phyloP scores from a whole-genome alignment of 2,888 invertebrate species.

The Nasonia oneida region DNA sequence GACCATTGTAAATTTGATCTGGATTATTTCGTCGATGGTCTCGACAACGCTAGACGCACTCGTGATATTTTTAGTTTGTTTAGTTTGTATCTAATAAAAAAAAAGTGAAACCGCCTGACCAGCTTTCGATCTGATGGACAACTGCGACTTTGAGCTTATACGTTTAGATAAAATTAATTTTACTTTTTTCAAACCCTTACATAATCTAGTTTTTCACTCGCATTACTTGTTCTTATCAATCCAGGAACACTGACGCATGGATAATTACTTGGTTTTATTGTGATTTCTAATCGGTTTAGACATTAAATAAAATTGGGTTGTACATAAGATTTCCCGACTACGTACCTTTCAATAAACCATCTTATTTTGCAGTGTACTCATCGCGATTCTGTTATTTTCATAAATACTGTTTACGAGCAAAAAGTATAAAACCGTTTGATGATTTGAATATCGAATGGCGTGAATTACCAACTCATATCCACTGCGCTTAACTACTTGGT shows the following conservation, averaged over 20 bases:
- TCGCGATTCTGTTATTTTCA: neutral
- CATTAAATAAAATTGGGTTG: neutral
- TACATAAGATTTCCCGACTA: neutral
- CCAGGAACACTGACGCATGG: neutral
- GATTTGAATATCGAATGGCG: constrained; percentile 19
- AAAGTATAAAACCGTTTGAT: constrained; percentile 6
- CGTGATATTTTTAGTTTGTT: neutral
- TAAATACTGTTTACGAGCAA: constrained; percentile 22
- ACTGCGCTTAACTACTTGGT: constrained; percentile 22
- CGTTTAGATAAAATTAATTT: neutral
- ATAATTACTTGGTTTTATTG: neutral
- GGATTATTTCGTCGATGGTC: neutral
- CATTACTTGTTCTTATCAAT: too few relatives aligned
- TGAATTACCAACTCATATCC: neutral
- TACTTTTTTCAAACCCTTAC: neutral
- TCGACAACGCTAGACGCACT: neutral
- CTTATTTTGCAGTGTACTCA: neutral
- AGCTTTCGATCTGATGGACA: neutral
- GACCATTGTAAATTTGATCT: neutral
- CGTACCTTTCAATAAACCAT: neutral
- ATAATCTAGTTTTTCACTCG: neutral
- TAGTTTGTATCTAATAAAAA: neutral
- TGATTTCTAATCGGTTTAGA: neutral
- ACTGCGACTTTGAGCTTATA: neutral
- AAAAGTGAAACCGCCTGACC: neutral